Base-by-base conservation (phyloP, 2,113 vertebrate genomes). In the Macrotus californicus region DNA sequence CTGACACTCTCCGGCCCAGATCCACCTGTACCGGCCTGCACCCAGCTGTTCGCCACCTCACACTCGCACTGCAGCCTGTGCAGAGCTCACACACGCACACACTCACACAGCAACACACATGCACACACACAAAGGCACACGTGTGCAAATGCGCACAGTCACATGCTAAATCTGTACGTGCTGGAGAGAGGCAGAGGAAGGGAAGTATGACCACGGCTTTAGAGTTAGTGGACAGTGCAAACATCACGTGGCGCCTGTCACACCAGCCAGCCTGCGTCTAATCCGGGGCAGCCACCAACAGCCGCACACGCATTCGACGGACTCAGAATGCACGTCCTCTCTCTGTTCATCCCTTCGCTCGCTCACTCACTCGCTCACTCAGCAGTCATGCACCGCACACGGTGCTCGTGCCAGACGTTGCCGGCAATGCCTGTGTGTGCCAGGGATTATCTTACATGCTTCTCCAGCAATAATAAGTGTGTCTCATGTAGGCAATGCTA, bases 151-250 rank as follows among this genome's bases (percentile, higher is more conserved):
- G 6, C 12, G 4, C 29, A 31, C 61, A 64, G 11, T 15, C 61
- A 31, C 0, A 14, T 13, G 6, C 61, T 6, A 64, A 64, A 12
- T 31, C 26, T 64, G 61, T 15, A 12, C 13, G 10, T 59, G 56
- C 56, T 26, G 56, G 56, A 59, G 22, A 59, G 22, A 59, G 56
- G 56, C 56, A 59, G 56, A 59, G 56, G 56, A 26, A 59, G 56
- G 56, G 9, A 26, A 24, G 56, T 9, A 26, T 11, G 56, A 4
- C 56, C 56, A 1, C 9, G 15, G 56, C 56, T 26, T 59, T 16
- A 26, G 56, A 26, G 22, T 59, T 10, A 11, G 8, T 9, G 3
- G 0, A 8, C 8, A 59, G 22, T 16, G 22, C 56, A 6, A 10
- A 59, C 15, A 24, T 4, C 56, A 15, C 26, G 34, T 26, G 36